These are phyloP conservation scores for Ophion ventricosus DNA, from an alignment of 2,888 invertebrate genomes.

Conservation along the genomic window DNA sequence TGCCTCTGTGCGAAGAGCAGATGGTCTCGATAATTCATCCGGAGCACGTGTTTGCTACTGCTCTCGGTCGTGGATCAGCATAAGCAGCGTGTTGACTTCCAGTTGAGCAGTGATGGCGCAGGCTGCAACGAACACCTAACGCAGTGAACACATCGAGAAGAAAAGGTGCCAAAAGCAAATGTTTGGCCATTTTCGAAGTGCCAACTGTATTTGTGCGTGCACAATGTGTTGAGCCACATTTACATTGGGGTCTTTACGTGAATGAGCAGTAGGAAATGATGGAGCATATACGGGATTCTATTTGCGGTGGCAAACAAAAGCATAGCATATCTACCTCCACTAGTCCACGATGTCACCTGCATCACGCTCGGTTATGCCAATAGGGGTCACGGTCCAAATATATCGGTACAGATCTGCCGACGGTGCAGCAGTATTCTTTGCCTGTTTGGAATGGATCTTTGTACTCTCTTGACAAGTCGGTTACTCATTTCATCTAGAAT, in stretches of 20 bases:
- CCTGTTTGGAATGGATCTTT: slow-evolving; percentile 43
- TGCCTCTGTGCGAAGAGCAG: slow-evolving; percentile 56
- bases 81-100: slow-evolving; percentile 1
- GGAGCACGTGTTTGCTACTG: slow-evolving; percentile 55
- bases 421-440: slow-evolving; percentile 22
- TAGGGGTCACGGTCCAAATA: slow-evolving; percentile 21
- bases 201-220: slow-evolving; percentile 7
- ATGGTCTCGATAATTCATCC: slow-evolving; percentile 63
- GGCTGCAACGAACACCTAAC: not conserved
- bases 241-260: not conserved
- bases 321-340: slow-evolving; percentile 23
- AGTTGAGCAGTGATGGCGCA: not conserved
- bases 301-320: slow-evolving; percentile 10
- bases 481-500: slow-evolving; percentile 42
- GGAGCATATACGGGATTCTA: not conserved
- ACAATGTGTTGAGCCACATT: not conserved
- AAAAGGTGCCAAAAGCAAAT: slow-evolving; percentile 9
- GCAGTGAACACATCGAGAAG: not conserved
- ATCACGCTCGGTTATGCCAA: slow-evolving; percentile 39
- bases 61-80: slow-evolving; percentile 22
- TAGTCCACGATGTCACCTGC: slow-evolving; percentile 35
- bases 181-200: slow-evolving; percentile 11
- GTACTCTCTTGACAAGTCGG: slow-evolving; percentile 40
- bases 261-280: not conserved
- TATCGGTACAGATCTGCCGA: slow-evolving; percentile 12